These are phyloP conservation scores for Leucoma salicis DNA, from an alignment of 2,888 invertebrate genomes.

Conservation along the genomic window DNA sequence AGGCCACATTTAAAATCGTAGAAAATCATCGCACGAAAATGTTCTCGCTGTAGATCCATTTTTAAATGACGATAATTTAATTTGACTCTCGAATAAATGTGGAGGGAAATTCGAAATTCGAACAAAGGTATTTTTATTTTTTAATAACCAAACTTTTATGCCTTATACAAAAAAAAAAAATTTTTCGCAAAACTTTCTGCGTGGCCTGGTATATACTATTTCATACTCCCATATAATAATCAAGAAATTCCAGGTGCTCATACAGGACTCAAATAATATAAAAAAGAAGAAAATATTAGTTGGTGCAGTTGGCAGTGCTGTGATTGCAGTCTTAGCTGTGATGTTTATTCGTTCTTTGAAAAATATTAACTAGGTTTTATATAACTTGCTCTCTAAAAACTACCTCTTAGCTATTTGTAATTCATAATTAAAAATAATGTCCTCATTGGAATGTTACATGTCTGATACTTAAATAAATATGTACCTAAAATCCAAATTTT, in stretches of 20 bases:
- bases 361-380: slow-evolving; percentile 38
- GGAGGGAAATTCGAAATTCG: too few relatives aligned
- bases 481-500: not conserved
- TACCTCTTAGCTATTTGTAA: not conserved
- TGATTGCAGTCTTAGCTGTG: slow-evolving; percentile 54
- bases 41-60: too few relatives aligned
- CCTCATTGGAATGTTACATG: not conserved
- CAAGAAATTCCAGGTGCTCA: slow-evolving; percentile 51
- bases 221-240: too few relatives aligned
- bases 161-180: too few relatives aligned
- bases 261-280: slow-evolving; percentile 34
- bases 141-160: too few relatives aligned
- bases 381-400: not conserved
- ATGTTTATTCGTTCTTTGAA: slow-evolving; percentile 62
- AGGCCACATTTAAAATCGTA: too few relatives aligned
- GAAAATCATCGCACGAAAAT: too few relatives aligned
- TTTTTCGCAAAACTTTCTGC: too few relatives aligned
- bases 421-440: not conserved
- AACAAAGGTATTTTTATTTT: too few relatives aligned
- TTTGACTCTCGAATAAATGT: too few relatives aligned
- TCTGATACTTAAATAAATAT: not conserved
- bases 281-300: slow-evolving; percentile 64
- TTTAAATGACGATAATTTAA: too few relatives aligned
- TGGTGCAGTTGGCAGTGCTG: slow-evolving; percentile 60
- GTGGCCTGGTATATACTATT: too few relatives aligned